Base-by-base conservation (phyloP, 1,140 invertebrate genomes). In the Steinernema feltiae region DNA sequence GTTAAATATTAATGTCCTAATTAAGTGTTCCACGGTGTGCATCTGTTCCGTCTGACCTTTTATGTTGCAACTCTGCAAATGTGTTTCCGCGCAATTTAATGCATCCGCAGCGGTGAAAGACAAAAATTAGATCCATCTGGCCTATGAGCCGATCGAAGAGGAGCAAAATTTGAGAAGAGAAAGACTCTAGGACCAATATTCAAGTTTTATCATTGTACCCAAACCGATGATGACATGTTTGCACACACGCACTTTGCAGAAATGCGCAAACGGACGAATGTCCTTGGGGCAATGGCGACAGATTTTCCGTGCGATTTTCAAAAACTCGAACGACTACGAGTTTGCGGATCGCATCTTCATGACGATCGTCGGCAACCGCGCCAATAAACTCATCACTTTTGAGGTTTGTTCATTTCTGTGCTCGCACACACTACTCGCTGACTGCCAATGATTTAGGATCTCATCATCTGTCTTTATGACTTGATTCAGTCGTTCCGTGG, bases 381-480 rank as follows among this genome's bases (percentile, higher is more conserved):
- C 53, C 3, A 63, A 27, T 27, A 63, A 27, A 27, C 53, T 63
- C 12, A 63, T 63, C 15, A 63, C 53, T 12, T 63, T 63, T 21
- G 53, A 63, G 53, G 53, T 63, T 7, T 46, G n/a, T n/a, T n/a
- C n/a, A n/a, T n/a, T n/a, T n/a, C n/a, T n/a, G n/a, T n/a, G n/a
- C n/a, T n/a, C n/a, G n/a, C n/a, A n/a, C n/a, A n/a, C n/a, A n/a
- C n/a, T n/a, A n/a, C n/a, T n/a, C n/a, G n/a, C n/a, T n/a, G n/a
- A n/a, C n/a, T n/a, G n/a, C n/a, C n/a, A n/a, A n/a, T n/a, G n/a
- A n/a, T 27, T 27, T 63, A 63, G 53, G 53, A 63, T 27, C 53
- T 63, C 24, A 63, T 63, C 53, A 63, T 63, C 12, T 63, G 53
- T 63, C 53, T 63, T 21, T 63, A 63, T 27, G 53, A 63, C 24